Percentiles rank a stretch among this genome's conserved stretches.
Evolutionary conservation across 2,888 invertebrate species (phyloP).

Genomic region (Apantesis nais): DNA sequence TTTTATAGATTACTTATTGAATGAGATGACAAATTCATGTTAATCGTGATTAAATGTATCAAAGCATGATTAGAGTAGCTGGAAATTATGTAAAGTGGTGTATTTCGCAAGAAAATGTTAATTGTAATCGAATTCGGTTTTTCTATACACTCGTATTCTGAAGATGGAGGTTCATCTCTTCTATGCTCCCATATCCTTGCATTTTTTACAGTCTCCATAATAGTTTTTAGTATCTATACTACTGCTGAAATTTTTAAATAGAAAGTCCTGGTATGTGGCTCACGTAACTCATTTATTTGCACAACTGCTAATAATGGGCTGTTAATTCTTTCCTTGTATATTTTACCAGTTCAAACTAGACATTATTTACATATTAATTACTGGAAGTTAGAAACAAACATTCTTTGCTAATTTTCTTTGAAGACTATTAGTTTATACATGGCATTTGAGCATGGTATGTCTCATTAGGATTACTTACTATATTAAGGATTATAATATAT

Average conservation of each 20-base stretch:
- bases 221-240: neutral
- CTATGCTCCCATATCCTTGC: neutral
- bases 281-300: neutral
- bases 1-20: no score
- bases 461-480: no score
- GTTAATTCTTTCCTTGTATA: neutral
- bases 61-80: neutral
- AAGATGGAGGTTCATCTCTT: neutral
- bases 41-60: neutral
- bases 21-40: no score
- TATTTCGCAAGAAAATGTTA: no score
- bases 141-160: neutral
- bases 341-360: neutral
- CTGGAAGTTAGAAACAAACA: neutral
- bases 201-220: neutral
- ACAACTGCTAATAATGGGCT: neutral
- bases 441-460: neutral
- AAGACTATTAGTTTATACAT: neutral
- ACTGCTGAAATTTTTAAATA: neutral
- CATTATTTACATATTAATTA: neutral
- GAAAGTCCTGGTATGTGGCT: neutral
- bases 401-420: neutral
- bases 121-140: neutral
- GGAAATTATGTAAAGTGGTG: no score
- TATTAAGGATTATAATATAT: no score